Percentiles rank a stretch among this genome's conserved stretches.
phyloP scores from a whole-genome alignment of 2,888 invertebrate genomes.

The Caenorhabditis drosophilae region DNA sequence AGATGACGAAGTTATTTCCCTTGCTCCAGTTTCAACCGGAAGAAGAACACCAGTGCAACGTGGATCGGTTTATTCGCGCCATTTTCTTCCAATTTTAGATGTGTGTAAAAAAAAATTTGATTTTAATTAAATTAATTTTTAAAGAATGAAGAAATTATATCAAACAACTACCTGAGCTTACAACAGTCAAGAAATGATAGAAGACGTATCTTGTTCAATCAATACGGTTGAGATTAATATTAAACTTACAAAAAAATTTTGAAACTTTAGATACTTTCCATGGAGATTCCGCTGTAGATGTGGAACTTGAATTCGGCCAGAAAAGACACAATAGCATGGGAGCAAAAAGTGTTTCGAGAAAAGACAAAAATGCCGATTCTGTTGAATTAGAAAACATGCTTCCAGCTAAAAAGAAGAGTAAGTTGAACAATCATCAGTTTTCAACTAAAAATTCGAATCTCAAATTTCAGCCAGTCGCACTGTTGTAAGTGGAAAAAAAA shows the following conservation, averaged over 20 bases:
- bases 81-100: too few species aligned
- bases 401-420: conserved; percentile 25
- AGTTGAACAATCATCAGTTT: too few species aligned
- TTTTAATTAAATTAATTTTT: too few species aligned
- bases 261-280: too few species aligned
- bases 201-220: too few species aligned
- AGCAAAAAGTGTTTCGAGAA: too few species aligned
- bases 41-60: conserved; percentile 28
- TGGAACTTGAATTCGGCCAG: conserved; percentile 10
- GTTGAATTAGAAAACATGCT: not conserved
- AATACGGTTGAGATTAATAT: too few species aligned
- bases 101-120: too few species aligned
- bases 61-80: conserved; percentile 38
- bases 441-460: not conserved
- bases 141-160: too few species aligned
- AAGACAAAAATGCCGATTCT: not conserved
- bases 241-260: too few species aligned
- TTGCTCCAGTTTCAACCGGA: conserved; percentile 17
- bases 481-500: conserved; percentile 37
- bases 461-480: conserved; percentile 39
- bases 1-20: conserved; percentile 6
- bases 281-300: conserved; percentile 15
- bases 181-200: too few species aligned
- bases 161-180: too few species aligned
- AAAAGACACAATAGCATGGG: conserved; percentile 31